Percentiles rank a stretch among this genome's conserved stretches.
Evolutionary conservation across 2,113 vertebrate genomes (phyloP).

Genomic region (Mus spicilegus): DNA sequence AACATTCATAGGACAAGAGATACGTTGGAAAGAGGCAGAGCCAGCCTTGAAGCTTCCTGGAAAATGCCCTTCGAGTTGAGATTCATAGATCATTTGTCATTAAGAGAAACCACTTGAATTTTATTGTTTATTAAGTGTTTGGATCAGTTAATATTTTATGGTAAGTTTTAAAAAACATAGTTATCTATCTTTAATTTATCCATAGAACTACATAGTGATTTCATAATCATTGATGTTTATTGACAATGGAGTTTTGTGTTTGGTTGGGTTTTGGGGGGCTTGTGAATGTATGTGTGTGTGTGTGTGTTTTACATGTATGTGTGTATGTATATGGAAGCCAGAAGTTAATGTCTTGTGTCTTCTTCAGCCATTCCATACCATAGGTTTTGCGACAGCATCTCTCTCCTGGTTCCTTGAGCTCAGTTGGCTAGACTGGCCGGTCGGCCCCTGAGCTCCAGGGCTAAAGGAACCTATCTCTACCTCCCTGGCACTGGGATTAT

Average conservation of each 20-base stretch:
- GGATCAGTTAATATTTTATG: not conserved
- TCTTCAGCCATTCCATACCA: not conserved
- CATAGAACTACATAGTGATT: not conserved
- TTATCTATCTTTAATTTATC: not conserved
- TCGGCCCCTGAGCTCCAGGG: too few species aligned
- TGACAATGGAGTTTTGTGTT: not conserved
- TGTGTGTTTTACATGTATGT: not conserved
- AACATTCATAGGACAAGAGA: not conserved
- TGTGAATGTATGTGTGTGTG: not conserved
- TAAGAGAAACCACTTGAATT: not conserved
- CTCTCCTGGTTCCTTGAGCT: not conserved
- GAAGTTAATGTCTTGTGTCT: not conserved
- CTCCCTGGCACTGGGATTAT: not conserved
- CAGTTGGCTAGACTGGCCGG: not conserved
- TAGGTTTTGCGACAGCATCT: not conserved
- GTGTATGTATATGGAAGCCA: not conserved
- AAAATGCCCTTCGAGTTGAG: not conserved
- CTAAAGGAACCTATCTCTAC: not conserved
- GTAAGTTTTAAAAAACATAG: not conserved
- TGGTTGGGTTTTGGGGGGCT: not conserved
- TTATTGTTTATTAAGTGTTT: constrained; percentile 31
- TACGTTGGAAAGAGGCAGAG: not conserved
- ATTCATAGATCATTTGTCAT: not conserved
- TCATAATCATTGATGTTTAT: not conserved
- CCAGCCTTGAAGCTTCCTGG: not conserved